Base-by-base conservation (phyloP, 2,797 vertebrate genomes). In the Hemibagrus guttatus region DNA sequence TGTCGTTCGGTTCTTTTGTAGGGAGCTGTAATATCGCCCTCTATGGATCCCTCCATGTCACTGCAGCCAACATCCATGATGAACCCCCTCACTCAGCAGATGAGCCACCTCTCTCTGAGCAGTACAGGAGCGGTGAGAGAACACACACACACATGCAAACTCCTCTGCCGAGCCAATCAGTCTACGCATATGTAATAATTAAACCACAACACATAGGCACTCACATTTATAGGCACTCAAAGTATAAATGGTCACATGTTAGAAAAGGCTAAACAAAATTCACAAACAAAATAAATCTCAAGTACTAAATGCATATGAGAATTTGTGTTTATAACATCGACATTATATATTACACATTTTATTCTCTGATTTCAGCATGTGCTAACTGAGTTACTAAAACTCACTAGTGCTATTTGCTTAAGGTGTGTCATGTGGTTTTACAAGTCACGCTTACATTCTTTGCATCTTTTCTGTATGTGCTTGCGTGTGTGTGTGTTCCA, bases 11-110 rank as follows among this genome's bases (percentile, higher is more conserved):
- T 71, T 78, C 26, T 52, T 3, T 84, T 46, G 9, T 28, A 99
- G 98, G 97, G 98, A 95, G 97, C 98, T 90, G 97, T 99, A 92
- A 91, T 99, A 95, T 98, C 98, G 90, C 98, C 98, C 94, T 98
- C 98, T 91, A 98, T 99, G 96, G 98, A 99, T 93, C 98, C 97
- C 78, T 97, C 97, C 85, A 96, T 99, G 97, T 97, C 98, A 95
- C 96, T 99, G 96, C 98, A 99, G 94, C 97, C 96, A 6, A 89
- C 97, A 2, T 98, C 98, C 0, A 97, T 99, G 96, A 97, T 99
- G 92, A 94, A 94, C 90, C 98, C 98, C 49, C 93, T 99, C 90
- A 91, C 97, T 64, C 98, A 99, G 95, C 98, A 99, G 92, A 99
- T 99, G 98, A 96, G 97, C 96, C 98, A 99, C 90, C 96, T 99